Evolutionary conservation across 2,888 invertebrate species (phyloP), one percentile per base, ranked within the genome.

Genomic region (Parnassius apollo): DNA sequence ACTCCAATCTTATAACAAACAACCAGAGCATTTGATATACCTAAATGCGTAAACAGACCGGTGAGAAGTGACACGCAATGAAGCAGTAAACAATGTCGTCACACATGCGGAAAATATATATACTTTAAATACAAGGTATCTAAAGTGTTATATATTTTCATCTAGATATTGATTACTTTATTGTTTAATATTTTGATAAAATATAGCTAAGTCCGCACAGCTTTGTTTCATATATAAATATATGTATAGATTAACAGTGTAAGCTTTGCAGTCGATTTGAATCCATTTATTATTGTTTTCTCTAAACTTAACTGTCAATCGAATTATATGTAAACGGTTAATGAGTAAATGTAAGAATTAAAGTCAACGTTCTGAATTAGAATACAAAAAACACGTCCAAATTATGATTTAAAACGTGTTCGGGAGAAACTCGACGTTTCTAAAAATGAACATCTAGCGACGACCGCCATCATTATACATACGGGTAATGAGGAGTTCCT

Each of bases 401-500:
- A 91, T 88, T 91, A 91, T 91, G 90, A 91, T 91, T 91, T 90
- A 88, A 90, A 91, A 91, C 91, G 87, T 91, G 91, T 91, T 91
- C 90, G 86, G 89, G 91, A 86, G 90, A 91, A 90, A 91, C 91
- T 88, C 82, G 87, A 83, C 81, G 90, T 86, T 88, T 86, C 84
- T 86, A 87, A 86, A 88, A 89, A 88, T 82, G 85, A 85, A 80
- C 82, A 85, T 89, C 89, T 89, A 90, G 87, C 86, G 82, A 80
- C 77, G 75, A 75, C 75, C 73, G 76, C 76, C 81, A 80, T 83
- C 85, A 88, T 87, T 87, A 88, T 86, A 88, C 83, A 81, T 82
- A 81, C 83, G 85, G 75, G 88, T 91, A 91, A 90, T 91, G 88
- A 90, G 86, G 80, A 77, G 66, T 75, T 60, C 70, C 80, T 75